Conservation (phyloP, 2,113 vertebrate genomes). For the Podarcis muralis region DNA sequence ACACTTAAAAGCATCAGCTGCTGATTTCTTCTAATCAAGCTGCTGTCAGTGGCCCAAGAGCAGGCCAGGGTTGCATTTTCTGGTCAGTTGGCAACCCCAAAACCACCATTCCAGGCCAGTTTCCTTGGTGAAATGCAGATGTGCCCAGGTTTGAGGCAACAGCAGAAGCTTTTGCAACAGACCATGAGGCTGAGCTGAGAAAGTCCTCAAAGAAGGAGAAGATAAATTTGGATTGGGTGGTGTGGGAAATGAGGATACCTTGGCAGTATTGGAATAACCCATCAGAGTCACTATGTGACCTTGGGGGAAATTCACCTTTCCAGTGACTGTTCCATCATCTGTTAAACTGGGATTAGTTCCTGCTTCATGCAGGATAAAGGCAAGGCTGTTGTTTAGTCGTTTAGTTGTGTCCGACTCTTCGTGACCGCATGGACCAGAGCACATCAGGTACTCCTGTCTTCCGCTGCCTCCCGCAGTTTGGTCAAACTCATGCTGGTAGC, state of each 20-base stretch:
- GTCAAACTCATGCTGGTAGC: too few relatives aligned
- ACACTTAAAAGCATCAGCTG: neutral
- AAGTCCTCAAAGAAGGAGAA: neutral
- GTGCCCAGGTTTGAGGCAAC: too few relatives aligned
- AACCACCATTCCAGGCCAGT: too few relatives aligned
- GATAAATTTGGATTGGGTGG: neutral
- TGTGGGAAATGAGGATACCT: neutral
- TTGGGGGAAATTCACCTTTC: neutral
- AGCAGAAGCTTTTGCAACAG: neutral
- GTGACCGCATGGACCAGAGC: too few relatives aligned
- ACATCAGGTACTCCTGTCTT: too few relatives aligned
- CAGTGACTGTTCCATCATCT: neutral
- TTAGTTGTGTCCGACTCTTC: too few relatives aligned
- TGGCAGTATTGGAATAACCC: neutral
- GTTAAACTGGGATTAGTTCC: constrained; percentile 18
- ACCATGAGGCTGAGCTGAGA: neutral
- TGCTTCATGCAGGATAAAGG: neutral
- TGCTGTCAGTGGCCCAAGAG: neutral
- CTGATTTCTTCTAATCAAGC: neutral
- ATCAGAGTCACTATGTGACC: neutral
- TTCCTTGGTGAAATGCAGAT: neutral
- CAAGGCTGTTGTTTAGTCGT: too few relatives aligned
- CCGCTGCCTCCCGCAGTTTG: too few relatives aligned
- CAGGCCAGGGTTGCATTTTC: neutral
- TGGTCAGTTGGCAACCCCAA: neutral